phyloP scores from a whole-genome alignment of 2,888 invertebrate genomes.

The Punctoribates punctum region DNA sequence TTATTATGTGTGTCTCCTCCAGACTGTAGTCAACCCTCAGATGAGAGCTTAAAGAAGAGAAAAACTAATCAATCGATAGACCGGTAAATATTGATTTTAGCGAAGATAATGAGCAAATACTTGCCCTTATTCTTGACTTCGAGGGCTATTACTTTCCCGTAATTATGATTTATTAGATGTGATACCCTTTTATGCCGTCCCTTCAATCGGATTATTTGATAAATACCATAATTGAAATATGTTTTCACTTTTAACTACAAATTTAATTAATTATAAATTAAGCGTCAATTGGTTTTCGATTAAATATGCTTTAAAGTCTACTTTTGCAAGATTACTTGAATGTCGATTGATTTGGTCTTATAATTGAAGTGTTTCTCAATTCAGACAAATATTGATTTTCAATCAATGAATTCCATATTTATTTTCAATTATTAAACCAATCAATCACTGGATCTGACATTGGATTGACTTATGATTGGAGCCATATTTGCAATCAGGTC shows the following conservation, averaged over 20 bases:
- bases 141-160: not conserved
- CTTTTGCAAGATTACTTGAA: too few relatives aligned
- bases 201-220: too few relatives aligned
- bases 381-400: not conserved
- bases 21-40: too few relatives aligned
- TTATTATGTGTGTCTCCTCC: too few relatives aligned
- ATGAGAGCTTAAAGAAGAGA: not conserved
- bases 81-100: slow-evolving; percentile 13
- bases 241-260: too few relatives aligned
- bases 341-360: too few relatives aligned
- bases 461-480: not conserved
- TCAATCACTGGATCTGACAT: not conserved
- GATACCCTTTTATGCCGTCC: too few relatives aligned
- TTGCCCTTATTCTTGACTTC: not conserved
- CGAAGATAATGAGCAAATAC: not conserved
- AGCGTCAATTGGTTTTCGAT: too few relatives aligned
- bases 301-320: too few relatives aligned
- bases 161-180: not conserved
- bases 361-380: too few relatives aligned
- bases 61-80: not conserved
- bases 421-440: not conserved
- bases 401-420: not conserved
- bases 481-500: too few relatives aligned
- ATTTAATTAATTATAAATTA: not conserved
- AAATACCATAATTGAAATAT: too few relatives aligned